Conservation (phyloP, 1,140 invertebrate species). For the Drosophila varians region DNA sequence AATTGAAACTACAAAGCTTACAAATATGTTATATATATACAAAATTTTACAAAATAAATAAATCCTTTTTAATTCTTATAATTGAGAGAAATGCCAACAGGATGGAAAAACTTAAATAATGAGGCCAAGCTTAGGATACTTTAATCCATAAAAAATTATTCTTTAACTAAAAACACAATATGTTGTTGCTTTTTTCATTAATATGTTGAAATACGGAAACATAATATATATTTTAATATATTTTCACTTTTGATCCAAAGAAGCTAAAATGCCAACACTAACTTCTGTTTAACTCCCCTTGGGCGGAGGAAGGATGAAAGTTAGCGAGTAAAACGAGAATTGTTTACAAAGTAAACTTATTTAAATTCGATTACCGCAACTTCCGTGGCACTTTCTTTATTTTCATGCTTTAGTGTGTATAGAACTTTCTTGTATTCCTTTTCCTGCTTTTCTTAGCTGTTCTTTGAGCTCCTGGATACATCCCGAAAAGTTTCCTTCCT, state of each 20-base stretch:
- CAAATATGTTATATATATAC: neutral
- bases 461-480: slow-evolving; percentile 16
- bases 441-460: slow-evolving; percentile 7
- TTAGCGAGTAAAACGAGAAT: slow-evolving; percentile 42
- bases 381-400: slow-evolving; percentile 61
- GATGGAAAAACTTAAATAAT: too few species aligned
- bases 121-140: too few species aligned
- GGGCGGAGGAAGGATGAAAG: neutral
- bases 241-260: neutral
- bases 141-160: too few species aligned
- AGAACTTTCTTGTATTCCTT: slow-evolving; percentile 28
- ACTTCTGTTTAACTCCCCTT: slow-evolving; percentile 26
- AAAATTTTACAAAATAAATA: neutral
- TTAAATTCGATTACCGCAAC: slow-evolving; percentile 81
- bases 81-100: too few species aligned
- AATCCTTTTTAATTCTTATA: too few species aligned
- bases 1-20: neutral
- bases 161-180: too few species aligned
- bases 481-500: slow-evolving; percentile 24
- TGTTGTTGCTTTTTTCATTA: too few species aligned
- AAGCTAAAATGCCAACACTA: slow-evolving; percentile 2
- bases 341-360: slow-evolving; percentile 82
- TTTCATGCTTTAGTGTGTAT: slow-evolving; percentile 49
- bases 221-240: too few species aligned
- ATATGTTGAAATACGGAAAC: too few species aligned